These are phyloP conservation scores for Sympetrum striolatum DNA, from an alignment of 2,888 invertebrate genomes.

Conservation along the genomic window DNA sequence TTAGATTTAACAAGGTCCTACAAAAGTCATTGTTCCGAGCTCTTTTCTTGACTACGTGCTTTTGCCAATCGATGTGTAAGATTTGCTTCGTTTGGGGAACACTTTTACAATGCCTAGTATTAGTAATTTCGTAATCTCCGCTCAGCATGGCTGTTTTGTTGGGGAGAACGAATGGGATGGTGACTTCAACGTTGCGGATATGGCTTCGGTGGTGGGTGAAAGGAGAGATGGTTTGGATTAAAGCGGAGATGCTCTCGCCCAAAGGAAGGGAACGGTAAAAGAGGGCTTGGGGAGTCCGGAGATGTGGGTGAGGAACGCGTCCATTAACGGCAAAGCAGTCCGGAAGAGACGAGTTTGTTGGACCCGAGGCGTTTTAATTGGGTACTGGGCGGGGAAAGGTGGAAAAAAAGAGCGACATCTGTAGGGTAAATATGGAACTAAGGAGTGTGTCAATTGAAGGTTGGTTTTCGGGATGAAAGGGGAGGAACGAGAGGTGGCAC, in stretches of 20 bases:
- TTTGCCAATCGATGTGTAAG: no score
- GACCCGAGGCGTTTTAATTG: constrained; percentile 44
- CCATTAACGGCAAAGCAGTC: constrained; percentile 23
- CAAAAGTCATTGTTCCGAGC: no score
- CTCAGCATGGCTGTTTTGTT: neutral
- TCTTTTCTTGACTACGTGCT: no score
- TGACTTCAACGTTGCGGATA: neutral
- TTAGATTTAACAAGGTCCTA: no score
- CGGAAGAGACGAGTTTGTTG: constrained; percentile 28
- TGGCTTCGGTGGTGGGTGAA: neutral
- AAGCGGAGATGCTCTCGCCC: neutral
- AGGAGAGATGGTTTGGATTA: neutral
- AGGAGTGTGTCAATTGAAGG: constrained; percentile 15
- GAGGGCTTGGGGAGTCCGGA: neutral
- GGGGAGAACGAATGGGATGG: neutral
- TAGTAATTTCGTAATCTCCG: no score
- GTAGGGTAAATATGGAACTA: constrained; percentile 18
- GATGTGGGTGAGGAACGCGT: neutral
- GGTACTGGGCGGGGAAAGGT: neutral
- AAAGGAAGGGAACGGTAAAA: neutral
- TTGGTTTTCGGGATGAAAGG: neutral
- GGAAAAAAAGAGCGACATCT: constrained; percentile 27
- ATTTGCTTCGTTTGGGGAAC: no score
- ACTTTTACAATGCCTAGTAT: no score
- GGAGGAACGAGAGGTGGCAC: neutral